Evolutionary conservation across 2,113 vertebrate species (phyloP).

Genomic region (Strigops habroptila): DNA sequence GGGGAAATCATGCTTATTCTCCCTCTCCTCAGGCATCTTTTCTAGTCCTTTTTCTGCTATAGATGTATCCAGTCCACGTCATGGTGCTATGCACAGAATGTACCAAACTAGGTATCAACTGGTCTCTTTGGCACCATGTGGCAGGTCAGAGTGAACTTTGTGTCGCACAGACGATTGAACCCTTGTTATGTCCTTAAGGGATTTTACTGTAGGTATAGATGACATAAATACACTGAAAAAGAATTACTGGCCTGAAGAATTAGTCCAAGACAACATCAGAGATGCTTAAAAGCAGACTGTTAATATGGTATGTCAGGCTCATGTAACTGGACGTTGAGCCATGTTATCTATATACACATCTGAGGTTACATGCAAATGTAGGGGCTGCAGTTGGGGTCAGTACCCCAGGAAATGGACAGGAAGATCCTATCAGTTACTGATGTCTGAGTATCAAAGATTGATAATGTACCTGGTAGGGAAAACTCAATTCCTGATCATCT

Average conservation of each 20-base stretch:
- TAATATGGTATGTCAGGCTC: not conserved
- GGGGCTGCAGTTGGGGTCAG: not conserved
- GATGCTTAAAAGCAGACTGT: not conserved
- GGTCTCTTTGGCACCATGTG: not conserved
- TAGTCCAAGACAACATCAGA: not conserved
- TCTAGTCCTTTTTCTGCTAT: not conserved
- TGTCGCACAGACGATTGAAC: not conserved
- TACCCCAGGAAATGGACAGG: not conserved
- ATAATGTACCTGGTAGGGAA: not conserved
- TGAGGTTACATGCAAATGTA: not conserved
- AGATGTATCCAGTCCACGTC: not conserved
- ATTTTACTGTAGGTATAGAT: not conserved
- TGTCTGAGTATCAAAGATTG: not conserved
- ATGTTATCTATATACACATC: not conserved
- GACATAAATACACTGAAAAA: not conserved
- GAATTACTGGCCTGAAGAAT: not conserved
- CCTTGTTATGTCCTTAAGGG: not conserved
- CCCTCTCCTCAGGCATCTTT: not conserved
- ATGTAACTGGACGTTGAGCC: not conserved
- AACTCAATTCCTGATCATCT: not conserved
- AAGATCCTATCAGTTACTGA: not conserved
- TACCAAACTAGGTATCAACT: not conserved
- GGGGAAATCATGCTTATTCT: not conserved
- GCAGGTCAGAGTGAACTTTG: not conserved
- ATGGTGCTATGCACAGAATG: rapidly evolving